A percentile compares a stretch with the other conserved stretches of the same genome.
phyloP scores from a whole-genome alignment of 2,797 vertebrate species.

The Novumbra hubbsi region DNA sequence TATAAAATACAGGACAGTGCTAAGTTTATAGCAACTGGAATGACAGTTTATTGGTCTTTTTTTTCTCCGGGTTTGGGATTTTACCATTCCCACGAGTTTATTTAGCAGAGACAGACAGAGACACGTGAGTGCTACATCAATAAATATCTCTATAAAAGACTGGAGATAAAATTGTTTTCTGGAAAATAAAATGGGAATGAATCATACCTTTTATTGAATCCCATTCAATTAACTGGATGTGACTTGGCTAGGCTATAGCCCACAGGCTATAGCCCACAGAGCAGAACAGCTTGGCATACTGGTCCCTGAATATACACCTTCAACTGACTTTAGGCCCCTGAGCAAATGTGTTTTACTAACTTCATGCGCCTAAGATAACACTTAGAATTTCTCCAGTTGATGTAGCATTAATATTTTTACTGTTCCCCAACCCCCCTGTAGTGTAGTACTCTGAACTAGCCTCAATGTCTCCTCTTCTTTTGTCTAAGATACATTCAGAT shows the following conservation, averaged over 20 bases:
- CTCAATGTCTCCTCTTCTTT: not conserved
- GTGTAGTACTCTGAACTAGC: no score
- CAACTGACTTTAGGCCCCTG: no score
- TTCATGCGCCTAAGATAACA: no score
- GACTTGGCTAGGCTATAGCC: no score
- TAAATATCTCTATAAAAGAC: constrained; percentile 40
- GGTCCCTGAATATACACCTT: no score
- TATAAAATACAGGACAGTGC: not conserved
- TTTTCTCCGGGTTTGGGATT: constrained; percentile 24
- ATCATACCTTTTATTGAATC: not conserved
- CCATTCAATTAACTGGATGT: not conserved
- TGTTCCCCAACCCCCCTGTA: no score
- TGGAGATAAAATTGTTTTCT: constrained; percentile 38
- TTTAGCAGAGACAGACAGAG: constrained; percentile 25
- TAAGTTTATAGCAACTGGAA: constrained; percentile 3
- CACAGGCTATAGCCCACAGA: no score
- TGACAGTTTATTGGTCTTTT: constrained; percentile 37
- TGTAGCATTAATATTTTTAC: no score
- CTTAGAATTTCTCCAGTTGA: no score
- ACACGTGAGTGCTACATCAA: constrained; percentile 29
- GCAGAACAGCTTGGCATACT: no score
- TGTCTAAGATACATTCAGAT: not conserved
- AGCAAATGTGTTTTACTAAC: no score
- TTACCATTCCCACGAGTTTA: constrained; percentile 33
- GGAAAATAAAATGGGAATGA: constrained; percentile 17